phyloP scores from a whole-genome alignment of 2,113 vertebrate species.

The Zosterops borbonicus region DNA sequence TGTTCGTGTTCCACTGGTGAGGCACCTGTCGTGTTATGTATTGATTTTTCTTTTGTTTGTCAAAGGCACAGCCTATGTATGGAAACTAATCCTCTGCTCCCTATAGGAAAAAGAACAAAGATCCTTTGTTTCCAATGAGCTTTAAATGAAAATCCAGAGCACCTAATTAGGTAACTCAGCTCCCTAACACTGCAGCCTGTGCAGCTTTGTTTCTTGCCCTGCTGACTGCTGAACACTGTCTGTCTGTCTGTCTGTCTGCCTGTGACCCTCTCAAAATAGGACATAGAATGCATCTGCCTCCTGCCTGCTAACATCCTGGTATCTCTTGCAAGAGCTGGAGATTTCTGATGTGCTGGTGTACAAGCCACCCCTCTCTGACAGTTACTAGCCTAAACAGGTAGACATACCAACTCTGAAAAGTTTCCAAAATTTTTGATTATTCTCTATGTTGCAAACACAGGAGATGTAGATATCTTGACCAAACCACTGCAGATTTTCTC shows the following conservation, averaged over 20 bases:
- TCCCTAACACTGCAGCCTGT: background rate
- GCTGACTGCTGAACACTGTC: background rate
- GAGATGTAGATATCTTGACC: background rate
- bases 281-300: background rate
- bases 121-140: background rate
- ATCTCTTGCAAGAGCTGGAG: background rate
- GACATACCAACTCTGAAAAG: background rate
- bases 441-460: background rate
- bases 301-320: background rate
- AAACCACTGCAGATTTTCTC: background rate
- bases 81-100: background rate
- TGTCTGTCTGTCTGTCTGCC: background rate
- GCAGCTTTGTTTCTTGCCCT: background rate
- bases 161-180: background rate
- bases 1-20: background rate
- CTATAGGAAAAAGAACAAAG: slow-evolving; percentile 32
- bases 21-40: background rate
- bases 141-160: slow-evolving; percentile 22
- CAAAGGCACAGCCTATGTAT: background rate
- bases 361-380: background rate
- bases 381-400: background rate
- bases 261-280: background rate
- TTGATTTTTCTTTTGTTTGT: slow-evolving; percentile 37
- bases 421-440: background rate
- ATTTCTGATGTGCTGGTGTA: background rate